phyloP scores from a whole-genome alignment of 2,113 vertebrate species.

The Theristicus caerulescens region DNA sequence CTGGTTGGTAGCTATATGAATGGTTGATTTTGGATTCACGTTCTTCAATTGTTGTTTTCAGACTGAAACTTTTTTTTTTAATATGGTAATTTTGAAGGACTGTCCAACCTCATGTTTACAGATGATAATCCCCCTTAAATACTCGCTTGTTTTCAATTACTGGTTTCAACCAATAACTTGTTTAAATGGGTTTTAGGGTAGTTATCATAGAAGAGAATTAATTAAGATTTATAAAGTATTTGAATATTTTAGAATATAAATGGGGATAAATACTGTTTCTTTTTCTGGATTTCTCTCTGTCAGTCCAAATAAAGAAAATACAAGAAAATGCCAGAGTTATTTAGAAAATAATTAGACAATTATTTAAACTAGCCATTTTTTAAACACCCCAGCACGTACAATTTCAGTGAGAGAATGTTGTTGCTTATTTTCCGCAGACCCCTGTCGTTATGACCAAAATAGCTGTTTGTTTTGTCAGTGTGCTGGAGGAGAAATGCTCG shows the following conservation, averaged over 20 bases:
- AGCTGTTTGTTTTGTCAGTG: background rate
- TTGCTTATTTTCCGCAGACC: background rate
- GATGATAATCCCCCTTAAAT: background rate
- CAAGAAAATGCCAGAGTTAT: background rate
- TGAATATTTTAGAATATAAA: background rate
- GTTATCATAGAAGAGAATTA: background rate
- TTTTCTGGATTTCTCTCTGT: background rate
- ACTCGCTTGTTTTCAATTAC: background rate
- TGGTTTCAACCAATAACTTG: background rate
- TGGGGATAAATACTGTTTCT: background rate
- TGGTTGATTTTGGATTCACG: background rate
- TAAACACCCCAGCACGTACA: background rate
- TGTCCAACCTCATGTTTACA: background rate
- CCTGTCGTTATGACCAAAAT: background rate
- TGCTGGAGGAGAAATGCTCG: background rate
- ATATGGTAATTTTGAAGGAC: background rate
- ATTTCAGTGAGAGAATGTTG: background rate
- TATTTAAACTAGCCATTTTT: background rate
- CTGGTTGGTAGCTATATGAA: background rate
- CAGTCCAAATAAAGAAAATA: background rate
- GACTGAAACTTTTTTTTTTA: background rate
- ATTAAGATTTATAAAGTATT: background rate
- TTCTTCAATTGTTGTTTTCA: background rate
- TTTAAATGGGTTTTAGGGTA: background rate
- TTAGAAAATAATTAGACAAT: background rate